These are phyloP conservation scores for Whitmania pigra DNA, from an alignment of 1,140 invertebrate genomes.

Conservation along the genomic window DNA sequence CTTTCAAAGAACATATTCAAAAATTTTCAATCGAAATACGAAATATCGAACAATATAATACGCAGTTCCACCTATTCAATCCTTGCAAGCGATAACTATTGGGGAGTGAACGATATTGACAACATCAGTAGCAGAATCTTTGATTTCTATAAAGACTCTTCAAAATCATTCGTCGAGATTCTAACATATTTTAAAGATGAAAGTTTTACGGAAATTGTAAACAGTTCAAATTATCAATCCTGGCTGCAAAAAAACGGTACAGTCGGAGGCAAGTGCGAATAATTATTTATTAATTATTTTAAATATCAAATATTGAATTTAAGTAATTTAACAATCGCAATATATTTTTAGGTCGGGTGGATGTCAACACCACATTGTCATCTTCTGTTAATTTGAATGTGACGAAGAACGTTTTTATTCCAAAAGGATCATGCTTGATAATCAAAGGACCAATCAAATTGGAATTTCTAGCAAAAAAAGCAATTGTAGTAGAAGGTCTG, in stretches of 20 bases:
- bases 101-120: too few species aligned
- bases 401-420: background rate
- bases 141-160: background rate
- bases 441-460: background rate
- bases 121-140: background rate
- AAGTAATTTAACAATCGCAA: background rate
- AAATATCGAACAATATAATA: too few species aligned
- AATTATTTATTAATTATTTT: too few species aligned
- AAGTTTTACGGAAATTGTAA: background rate
- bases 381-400: background rate
- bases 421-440: background rate
- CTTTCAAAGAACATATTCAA: conserved; percentile 5
- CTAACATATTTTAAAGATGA: background rate
- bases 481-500: background rate
- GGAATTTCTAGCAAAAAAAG: background rate
- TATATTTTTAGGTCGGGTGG: background rate
- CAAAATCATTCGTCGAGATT: conserved; percentile 1
- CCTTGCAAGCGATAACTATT: too few species aligned
- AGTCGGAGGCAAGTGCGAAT: background rate
- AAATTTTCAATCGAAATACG: background rate
- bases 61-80: too few species aligned
- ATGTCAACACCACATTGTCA: background rate
- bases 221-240: background rate
- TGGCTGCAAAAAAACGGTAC: background rate
- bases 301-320: too few species aligned